Conservation (phyloP, 1,140 invertebrate genomes). For the Dolichoris vasculosae region DNA sequence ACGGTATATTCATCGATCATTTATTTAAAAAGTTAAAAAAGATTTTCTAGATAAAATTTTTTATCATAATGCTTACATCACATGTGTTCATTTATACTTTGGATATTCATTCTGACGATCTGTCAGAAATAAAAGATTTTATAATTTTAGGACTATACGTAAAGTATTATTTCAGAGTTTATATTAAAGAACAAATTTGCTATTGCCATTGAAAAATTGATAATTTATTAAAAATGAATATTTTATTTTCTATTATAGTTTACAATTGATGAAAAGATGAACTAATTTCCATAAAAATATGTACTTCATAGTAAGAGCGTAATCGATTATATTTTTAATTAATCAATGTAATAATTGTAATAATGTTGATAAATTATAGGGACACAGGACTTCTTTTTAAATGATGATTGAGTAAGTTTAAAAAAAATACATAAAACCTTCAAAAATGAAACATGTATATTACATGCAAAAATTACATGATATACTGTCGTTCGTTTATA, state of each 20-base stretch:
- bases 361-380: slow-evolving; percentile 43
- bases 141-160: background rate
- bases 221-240: background rate
- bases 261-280: background rate
- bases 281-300: slow-evolving; percentile 46
- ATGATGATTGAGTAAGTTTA: slow-evolving; percentile 19
- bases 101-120: background rate
- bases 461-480: background rate
- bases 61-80: background rate
- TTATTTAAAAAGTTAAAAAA: no score
- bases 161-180: background rate
- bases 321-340: no score
- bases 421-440: background rate
- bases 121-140: background rate
- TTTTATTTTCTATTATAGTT: slow-evolving; percentile 38
- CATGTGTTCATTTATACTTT: background rate
- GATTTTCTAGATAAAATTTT: no score
- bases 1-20: no score
- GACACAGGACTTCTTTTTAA: slow-evolving; percentile 38
- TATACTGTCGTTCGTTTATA: background rate
- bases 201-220: background rate
- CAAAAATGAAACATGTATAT: background rate
- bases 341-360: slow-evolving; percentile 42
- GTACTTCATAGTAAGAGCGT: background rate
- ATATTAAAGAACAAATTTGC: background rate